Percentiles rank a stretch among this genome's conserved stretches.
phyloP scores from a whole-genome alignment of 2,113 vertebrate species.

The Chloropsis hardwickii region DNA sequence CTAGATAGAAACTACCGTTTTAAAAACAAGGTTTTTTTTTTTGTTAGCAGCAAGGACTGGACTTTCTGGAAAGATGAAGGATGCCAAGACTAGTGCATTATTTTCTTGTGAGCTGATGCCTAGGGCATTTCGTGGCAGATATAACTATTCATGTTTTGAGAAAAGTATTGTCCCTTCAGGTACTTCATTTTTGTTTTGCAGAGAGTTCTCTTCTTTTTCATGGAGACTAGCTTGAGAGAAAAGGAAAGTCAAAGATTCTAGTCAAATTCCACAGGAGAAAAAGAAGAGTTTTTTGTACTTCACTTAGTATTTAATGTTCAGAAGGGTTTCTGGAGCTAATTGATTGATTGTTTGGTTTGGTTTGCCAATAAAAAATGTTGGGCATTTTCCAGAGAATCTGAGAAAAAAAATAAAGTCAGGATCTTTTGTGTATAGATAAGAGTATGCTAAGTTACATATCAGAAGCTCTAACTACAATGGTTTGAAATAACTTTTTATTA shows the following conservation, averaged over 20 bases:
- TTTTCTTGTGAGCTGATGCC: not conserved
- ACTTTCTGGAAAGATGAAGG: conserved; percentile 54
- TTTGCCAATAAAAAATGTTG: not conserved
- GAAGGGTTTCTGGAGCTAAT: not conserved
- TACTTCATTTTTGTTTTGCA: not conserved
- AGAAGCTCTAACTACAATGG: not conserved
- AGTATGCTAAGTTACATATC: not conserved
- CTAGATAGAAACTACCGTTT: not conserved
- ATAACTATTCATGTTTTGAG: not conserved
- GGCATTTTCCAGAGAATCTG: not conserved
- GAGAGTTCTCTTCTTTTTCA: not conserved
- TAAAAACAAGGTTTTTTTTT: not conserved
- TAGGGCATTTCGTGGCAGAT: not conserved
- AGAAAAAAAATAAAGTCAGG: not conserved
- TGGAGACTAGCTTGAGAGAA: not conserved
- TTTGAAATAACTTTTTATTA: not conserved
- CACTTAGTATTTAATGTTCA: not conserved
- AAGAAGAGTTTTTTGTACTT: not conserved
- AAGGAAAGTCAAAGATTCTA: not conserved
- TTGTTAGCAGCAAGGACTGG: conserved; percentile 5
- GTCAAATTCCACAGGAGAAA: not conserved
- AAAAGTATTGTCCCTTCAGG: not conserved
- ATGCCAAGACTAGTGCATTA: not conserved
- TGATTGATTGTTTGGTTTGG: not conserved
- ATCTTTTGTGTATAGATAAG: not conserved